These are phyloP conservation scores for Bryconaethiops microstoma DNA, from an alignment of 2,797 vertebrate genomes.

Conservation along the genomic window DNA sequence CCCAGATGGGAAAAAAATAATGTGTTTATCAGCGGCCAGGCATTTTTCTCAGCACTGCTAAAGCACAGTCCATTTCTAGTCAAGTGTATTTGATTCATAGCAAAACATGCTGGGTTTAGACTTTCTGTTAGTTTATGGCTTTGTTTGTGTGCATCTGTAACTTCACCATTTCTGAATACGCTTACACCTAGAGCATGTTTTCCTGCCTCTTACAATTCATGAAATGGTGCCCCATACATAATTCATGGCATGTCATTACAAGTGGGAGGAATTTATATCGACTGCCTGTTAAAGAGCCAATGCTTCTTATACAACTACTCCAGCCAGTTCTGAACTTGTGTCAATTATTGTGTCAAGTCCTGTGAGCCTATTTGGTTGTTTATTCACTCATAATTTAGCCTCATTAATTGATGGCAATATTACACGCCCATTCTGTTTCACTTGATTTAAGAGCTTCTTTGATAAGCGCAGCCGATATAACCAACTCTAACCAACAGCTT, in stretches of 20 bases:
- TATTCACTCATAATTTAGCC: background rate
- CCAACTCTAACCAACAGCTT: background rate
- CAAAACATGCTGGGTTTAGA: slow-evolving; percentile 1
- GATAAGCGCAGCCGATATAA: background rate
- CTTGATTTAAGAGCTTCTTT: background rate
- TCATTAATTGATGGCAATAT: background rate
- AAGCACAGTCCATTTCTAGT: background rate
- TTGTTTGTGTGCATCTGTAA: slow-evolving; percentile 2
- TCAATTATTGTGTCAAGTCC: background rate
- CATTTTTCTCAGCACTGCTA: background rate
- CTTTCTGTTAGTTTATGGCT: background rate
- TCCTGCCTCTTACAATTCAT: slow-evolving; percentile 45
- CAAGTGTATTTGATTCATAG: background rate
- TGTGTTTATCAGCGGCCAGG: background rate
- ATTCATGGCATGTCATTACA: slow-evolving; percentile 45
- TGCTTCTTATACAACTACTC: slow-evolving; percentile 30
- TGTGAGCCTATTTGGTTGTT: background rate
- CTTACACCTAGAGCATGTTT: slow-evolving; percentile 35
- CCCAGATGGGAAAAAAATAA: slow-evolving; percentile 7
- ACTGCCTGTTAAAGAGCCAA: slow-evolving; percentile 13
- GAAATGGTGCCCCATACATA: slow-evolving; percentile 41
- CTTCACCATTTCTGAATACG: slow-evolving; percentile 22
- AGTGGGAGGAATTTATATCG: slow-evolving; percentile 44
- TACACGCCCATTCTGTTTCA: background rate
- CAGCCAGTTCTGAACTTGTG: background rate